Base-by-base conservation (phyloP, 2,888 invertebrate genomes). In the Chaitophorus viminalis region DNA sequence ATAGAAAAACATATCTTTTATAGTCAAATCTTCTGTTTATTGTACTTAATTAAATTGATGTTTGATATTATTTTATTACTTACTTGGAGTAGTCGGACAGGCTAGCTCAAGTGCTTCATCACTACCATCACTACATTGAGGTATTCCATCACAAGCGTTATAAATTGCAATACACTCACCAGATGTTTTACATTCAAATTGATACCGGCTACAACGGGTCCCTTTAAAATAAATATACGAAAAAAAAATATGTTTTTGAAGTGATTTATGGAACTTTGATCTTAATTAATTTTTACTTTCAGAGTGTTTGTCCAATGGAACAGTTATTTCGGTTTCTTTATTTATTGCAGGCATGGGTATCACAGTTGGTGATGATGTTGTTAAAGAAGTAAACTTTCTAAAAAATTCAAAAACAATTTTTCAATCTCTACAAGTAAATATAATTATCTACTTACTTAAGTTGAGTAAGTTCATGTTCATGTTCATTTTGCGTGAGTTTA, bases 111-210 rank as follows among this genome's bases (percentile, higher is more conserved):
- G 94, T 82, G 95, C 96, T 92, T 98, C 98, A 92, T 98, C 98
- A 91, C 97, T 97, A 90, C 95, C 96, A 92, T 98, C 98, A 3
- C 95, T 93, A 92, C 96, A 97, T 92, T 98, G 97, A 46, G 97
- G 95, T 90, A 98, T 96, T 83, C 97, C 97, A 92, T 98, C 97
- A 91, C 98, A 98, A 17, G 96, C 97, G 92, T 98, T 98, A 92
- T 98, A 98, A 90, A 98, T 94, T 11, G 97, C 98, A 90, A 98
- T 97, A 91, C 98, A 98, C 92, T 98, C 97, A 77, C 95, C 95
- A 75, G 96, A 95, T 89, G 93, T 94, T 90, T 90, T 90, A 91
- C 98, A 98, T 91, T 95, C 95, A 92, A 97, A 98, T 92, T 98
- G 97, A 92, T 95, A 96, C 89, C 95, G 94, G 90, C 95, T 95